Evolutionary conservation across 2,888 invertebrate species (phyloP), one percentile per base, ranked within the genome.

Genomic region (Caenorhabditis uteleia): DNA sequence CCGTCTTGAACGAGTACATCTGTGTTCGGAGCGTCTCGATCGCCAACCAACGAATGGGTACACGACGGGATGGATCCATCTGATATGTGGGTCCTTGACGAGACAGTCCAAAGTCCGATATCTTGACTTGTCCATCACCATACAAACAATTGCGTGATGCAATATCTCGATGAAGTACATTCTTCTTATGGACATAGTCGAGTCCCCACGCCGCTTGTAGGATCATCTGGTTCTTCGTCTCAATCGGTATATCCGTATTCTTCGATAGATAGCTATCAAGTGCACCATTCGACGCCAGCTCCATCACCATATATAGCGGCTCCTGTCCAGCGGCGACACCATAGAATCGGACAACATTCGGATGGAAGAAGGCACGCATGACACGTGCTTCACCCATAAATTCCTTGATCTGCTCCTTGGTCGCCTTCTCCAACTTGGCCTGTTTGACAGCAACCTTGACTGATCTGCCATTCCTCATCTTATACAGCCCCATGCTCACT

Each of bases 11-110:
- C 0, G 68, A 62, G 55, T 73, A 76, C 8, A 50, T 44, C 25
- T 48, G 50, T 1, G 55, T 50, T 10, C 46, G 47, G 10, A 77
- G 47, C 10, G 74, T 76, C 45, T 77, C 77, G n/a, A 72, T 72
- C 3, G 77, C 67, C 12, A 77, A 54, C 77, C 77, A 77, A 31
- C 71, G 48, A 38, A 77, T 73, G 8, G 77, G 77, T 10, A 66
- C 73, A 27, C 68, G 66, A 20, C 47, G 47, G 16, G 43, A 33
- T 31, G 56, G 50, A 50, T 55, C 34, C 72, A 51, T 75, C 68
- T 74, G 62, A 38, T 69, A 74, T 14, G 36, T 33, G 16, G 64
- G 42, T 10, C 74, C 74, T 34, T 66, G 59, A 10, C 68, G 54
- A 7, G 70, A 68, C 33, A 74, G 42, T 8, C 74, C 74, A 29